Conservation (phyloP, 1,140 invertebrate species). For the Heliothis subflexa region DNA sequence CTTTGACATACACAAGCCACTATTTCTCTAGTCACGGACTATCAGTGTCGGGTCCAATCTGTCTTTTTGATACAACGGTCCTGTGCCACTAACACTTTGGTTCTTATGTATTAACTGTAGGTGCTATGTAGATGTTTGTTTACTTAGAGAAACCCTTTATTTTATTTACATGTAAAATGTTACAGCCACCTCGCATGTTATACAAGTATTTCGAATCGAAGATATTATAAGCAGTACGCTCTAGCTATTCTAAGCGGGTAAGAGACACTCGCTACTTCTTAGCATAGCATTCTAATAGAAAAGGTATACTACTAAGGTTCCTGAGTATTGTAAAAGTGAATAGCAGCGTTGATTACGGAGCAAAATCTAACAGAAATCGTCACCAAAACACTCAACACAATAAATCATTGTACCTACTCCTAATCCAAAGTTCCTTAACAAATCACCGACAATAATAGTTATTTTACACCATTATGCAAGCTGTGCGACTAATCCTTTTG, state of each 20-base stretch:
- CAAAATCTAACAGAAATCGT: neutral
- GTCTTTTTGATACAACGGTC: conserved; percentile 57
- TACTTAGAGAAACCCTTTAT: no score
- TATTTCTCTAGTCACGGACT: conserved; percentile 67
- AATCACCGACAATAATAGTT: conserved; percentile 47
- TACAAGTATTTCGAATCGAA: no score
- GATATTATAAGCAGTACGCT: no score
- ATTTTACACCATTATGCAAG: conserved; percentile 49
- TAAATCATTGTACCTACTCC: neutral
- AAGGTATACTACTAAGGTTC: no score
- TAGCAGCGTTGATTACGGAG: no score
- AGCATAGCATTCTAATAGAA: no score
- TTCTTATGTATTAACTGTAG: neutral
- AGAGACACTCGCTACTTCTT: no score
- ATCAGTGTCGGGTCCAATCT: conserved; percentile 68
- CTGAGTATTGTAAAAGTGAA: no score
- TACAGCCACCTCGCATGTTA: no score
- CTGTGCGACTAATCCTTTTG: conserved; percentile 64
- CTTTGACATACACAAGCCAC: conserved; percentile 50
- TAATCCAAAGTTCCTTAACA: conserved; percentile 25
- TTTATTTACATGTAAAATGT: no score
- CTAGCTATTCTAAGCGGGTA: no score
- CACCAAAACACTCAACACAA: neutral
- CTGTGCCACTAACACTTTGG: conserved; percentile 31
- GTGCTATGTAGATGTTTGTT: no score